phyloP scores from a whole-genome alignment of 2,888 invertebrate genomes.

The Drosophila prostipennis region DNA sequence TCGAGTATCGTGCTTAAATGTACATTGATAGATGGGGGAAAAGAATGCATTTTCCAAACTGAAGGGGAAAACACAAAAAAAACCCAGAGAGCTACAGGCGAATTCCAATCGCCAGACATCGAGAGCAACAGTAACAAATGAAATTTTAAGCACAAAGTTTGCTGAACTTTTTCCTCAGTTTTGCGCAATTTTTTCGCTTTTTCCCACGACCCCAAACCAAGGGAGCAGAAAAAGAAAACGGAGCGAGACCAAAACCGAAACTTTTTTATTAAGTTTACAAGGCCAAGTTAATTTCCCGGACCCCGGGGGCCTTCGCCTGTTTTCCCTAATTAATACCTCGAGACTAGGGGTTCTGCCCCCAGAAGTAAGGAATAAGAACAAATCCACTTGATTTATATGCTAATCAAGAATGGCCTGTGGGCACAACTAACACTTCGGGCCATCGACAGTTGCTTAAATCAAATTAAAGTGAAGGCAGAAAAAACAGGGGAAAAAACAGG shows the following conservation, averaged over 20 bases:
- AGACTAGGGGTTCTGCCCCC: conserved; percentile 13
- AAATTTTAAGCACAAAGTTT: conserved; percentile 49
- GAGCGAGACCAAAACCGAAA: conserved; percentile 45
- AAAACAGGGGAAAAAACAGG: not conserved
- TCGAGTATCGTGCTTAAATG: conserved; percentile 15
- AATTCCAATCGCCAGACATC: conserved; percentile 48
- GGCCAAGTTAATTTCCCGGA: conserved; percentile 63
- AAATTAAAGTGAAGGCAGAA: conserved; percentile 32
- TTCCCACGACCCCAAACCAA: conserved; percentile 1
- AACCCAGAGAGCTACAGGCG: conserved; percentile 3
- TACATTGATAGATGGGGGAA: conserved; percentile 14
- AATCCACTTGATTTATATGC: conserved; percentile 73
- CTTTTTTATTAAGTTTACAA: conserved; percentile 74
- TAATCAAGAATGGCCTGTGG: conserved; percentile 53
- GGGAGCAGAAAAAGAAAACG: not conserved
- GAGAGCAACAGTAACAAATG: conserved; percentile 40
- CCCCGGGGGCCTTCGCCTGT: conserved; percentile 38
- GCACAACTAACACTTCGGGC: conserved; percentile 12
- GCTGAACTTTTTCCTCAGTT: conserved; percentile 19
- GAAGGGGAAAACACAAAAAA: conserved; percentile 1
- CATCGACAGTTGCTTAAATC: conserved; percentile 45
- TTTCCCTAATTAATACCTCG: conserved; percentile 68
- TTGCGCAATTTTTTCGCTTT: not conserved
- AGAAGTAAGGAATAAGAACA: conserved; percentile 20
- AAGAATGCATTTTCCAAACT: conserved; percentile 25